phyloP scores from a whole-genome alignment of 1,140 invertebrate genomes.

The Brachionus asplanchnoidis region DNA sequence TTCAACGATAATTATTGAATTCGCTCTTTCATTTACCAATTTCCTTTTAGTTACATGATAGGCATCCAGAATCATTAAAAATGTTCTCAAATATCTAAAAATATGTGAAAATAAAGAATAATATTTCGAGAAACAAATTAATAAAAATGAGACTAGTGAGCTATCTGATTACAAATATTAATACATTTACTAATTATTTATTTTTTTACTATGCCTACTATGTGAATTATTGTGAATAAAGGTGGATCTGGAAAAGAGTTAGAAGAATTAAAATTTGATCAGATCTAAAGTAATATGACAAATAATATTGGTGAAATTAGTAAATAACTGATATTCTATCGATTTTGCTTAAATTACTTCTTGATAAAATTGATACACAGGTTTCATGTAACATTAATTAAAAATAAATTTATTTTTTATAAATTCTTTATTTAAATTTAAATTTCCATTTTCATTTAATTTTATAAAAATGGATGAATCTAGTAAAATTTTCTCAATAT shows the following conservation, averaged over 20 bases:
- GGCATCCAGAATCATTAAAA: too few relatives aligned
- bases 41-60: too few relatives aligned
- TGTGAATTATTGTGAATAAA: background rate
- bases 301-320: background rate
- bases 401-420: background rate
- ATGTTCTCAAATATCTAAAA: background rate
- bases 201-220: background rate
- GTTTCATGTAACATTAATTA: background rate
- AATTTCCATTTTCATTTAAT: background rate
- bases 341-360: background rate
- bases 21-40: too few relatives aligned
- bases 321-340: background rate
- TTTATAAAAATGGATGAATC: background rate
- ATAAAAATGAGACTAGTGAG: background rate
- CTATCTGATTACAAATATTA: background rate
- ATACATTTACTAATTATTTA: background rate
- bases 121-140: background rate
- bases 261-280: background rate
- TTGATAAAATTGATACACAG: background rate
- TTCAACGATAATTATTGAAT: too few relatives aligned
- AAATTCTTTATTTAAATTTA: background rate
- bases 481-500: background rate
- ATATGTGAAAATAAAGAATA: background rate
- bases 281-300: background rate
- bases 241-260: background rate